Evolutionary conservation across 2,113 vertebrate genomes (phyloP).

Genomic region (Aegotheles bennettii): DNA sequence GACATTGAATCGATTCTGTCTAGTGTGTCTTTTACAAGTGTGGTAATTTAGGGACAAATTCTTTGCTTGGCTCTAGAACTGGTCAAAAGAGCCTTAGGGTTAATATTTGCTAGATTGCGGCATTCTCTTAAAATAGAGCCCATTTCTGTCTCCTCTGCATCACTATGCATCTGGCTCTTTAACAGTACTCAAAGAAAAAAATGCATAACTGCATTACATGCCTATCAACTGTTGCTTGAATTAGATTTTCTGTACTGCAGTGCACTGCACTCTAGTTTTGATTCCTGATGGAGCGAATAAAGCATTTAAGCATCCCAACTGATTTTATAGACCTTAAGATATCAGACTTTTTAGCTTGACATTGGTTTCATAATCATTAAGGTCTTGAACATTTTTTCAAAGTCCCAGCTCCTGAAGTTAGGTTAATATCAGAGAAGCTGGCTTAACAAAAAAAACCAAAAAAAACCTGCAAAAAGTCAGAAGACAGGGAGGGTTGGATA

Average conservation of each 20-base stretch:
- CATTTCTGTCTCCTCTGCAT: constrained; percentile 9
- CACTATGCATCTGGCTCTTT: constrained; percentile 41
- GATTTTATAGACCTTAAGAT: constrained; percentile 5
- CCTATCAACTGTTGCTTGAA: constrained; percentile 47
- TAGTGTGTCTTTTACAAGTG: background rate
- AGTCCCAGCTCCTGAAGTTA: background rate
- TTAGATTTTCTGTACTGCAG: constrained; percentile 53
- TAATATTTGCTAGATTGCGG: background rate
- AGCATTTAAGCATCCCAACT: background rate
- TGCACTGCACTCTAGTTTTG: constrained; percentile 8
- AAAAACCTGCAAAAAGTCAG: background rate
- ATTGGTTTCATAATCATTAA: background rate
- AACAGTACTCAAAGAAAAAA: constrained; percentile 24
- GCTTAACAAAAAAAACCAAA: background rate
- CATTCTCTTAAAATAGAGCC: constrained; percentile 15
- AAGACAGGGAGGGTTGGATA: background rate
- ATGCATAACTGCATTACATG: constrained; percentile 22
- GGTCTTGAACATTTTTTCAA: constrained; percentile 3
- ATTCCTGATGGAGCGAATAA: constrained; percentile 21
- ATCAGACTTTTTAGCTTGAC: background rate
- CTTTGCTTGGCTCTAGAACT: background rate
- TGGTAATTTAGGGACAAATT: background rate
- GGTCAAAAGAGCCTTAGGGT: background rate
- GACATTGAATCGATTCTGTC: background rate
- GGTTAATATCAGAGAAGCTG: background rate